Percentiles rank a stretch among this genome's conserved stretches.
These are phyloP conservation scores for Plestiodon gilberti DNA, from an alignment of 2,113 vertebrate species.

Conservation along the genomic window DNA sequence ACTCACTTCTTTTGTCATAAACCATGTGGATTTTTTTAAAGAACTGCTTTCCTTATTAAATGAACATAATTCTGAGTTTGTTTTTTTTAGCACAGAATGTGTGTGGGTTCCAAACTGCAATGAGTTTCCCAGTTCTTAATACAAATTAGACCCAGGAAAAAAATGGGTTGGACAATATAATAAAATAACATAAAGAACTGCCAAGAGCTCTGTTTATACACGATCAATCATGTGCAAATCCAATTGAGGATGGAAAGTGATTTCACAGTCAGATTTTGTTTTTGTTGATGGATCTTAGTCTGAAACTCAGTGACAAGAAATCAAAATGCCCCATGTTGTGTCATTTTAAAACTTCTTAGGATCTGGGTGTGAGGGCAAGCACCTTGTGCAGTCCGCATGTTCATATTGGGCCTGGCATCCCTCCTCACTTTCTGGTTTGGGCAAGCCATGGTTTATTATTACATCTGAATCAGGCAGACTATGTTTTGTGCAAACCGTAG, in stretches of 20 bases:
- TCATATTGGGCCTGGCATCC: no score
- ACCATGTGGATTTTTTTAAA: not conserved
- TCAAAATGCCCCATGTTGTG: not conserved
- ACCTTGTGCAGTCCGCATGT: no score
- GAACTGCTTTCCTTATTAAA: not conserved
- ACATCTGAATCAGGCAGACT: not conserved
- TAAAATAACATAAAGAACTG: slow-evolving; percentile 21
- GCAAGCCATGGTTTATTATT: not conserved
- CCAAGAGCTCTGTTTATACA: not conserved
- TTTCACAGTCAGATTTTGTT: not conserved
- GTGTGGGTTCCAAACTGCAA: slow-evolving; percentile 49
- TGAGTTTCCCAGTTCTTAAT: slow-evolving; percentile 23
- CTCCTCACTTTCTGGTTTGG: no score
- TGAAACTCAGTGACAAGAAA: not conserved
- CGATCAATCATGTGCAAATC: not conserved
- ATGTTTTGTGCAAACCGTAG: not conserved
- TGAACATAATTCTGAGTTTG: slow-evolving; percentile 37
- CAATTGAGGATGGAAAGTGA: fast-evolving
- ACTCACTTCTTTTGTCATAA: not conserved
- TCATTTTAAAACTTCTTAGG: no score
- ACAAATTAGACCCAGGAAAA: not conserved
- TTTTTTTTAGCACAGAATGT: slow-evolving; percentile 51
- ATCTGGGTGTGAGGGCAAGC: no score
- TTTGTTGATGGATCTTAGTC: not conserved
- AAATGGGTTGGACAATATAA: not conserved